Evolutionary conservation across 2,888 invertebrate genomes (phyloP).

Genomic region (Mythimna ferrago): DNA sequence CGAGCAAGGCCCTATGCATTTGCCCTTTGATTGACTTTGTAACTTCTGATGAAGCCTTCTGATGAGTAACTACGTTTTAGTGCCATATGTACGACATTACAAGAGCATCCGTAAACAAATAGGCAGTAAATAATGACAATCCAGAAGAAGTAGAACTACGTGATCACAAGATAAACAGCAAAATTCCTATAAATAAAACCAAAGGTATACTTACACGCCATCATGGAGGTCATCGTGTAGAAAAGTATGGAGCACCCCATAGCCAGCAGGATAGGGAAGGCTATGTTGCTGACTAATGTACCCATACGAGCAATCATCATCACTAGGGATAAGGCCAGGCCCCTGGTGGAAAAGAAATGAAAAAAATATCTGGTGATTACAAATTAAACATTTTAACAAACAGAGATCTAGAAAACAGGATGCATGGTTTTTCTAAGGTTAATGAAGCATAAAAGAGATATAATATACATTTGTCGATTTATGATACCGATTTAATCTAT

Average conservation of each 20-base stretch:
- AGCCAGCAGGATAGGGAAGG: slow-evolving; percentile 77
- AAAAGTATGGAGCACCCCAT: slow-evolving; percentile 79
- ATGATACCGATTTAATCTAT: no score
- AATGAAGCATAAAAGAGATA: no score
- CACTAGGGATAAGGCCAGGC: slow-evolving; percentile 75
- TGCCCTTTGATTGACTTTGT: no score
- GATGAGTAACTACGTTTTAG: no score
- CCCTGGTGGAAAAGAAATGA: slow-evolving; percentile 66
- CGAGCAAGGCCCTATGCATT: no score
- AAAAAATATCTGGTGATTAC: not conserved
- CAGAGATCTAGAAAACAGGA: no score
- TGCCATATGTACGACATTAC: not conserved
- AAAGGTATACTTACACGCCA: slow-evolving; percentile 73
- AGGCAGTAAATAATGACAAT: not conserved
- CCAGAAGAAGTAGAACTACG: not conserved
- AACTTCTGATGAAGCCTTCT: no score
- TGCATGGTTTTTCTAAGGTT: no score
- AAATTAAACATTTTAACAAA: no score
- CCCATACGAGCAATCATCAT: slow-evolving; percentile 77
- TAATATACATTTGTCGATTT: no score
- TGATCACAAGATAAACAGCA: not conserved
- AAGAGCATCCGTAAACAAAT: not conserved
- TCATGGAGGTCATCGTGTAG: slow-evolving; percentile 74
- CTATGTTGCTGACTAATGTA: slow-evolving; percentile 75
- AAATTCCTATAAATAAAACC: not conserved